Evolutionary conservation across 1,140 invertebrate species (phyloP).

Genomic region (Drosophila pseudoobscura): DNA sequence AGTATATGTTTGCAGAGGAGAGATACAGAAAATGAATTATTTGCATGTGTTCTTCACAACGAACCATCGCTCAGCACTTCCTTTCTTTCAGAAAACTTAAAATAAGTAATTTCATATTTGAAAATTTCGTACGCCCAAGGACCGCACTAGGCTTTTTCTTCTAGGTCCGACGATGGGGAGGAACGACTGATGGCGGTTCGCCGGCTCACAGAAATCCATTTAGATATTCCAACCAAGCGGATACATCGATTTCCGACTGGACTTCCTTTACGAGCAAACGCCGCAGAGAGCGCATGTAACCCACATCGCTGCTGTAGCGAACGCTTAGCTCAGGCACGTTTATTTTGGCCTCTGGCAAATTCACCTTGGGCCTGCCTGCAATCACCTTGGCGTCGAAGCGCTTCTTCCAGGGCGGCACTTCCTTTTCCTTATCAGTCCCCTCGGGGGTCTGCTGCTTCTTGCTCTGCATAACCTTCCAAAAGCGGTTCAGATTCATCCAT

Average conservation of each 20-base stretch:
- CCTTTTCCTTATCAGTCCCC: conserved; percentile 56
- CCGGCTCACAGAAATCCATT: conserved; percentile 51
- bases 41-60: neutral
- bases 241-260: conserved; percentile 28
- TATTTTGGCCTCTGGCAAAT: conserved; percentile 55
- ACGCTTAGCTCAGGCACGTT: conserved; percentile 40
- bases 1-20: conserved; percentile 71
- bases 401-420: conserved; percentile 57
- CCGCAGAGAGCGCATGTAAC: conserved; percentile 47
- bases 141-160: neutral
- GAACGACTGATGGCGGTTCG: conserved; percentile 12
- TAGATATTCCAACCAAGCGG: conserved; percentile 49
- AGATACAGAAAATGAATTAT: conserved; percentile 53
- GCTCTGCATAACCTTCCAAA: conserved; percentile 56
- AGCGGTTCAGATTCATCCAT: conserved; percentile 47
- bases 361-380: conserved; percentile 46
- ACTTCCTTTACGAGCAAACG: conserved; percentile 26
- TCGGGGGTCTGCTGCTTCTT: conserved; percentile 36
- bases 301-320: conserved; percentile 50
- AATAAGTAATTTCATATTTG: conserved; percentile 9
- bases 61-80: neutral
- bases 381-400: conserved; percentile 54
- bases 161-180: neutral
- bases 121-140: neutral
- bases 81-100: neutral